Conservation (phyloP, 2,113 vertebrate species). For the Herpetotheres cachinnans region DNA sequence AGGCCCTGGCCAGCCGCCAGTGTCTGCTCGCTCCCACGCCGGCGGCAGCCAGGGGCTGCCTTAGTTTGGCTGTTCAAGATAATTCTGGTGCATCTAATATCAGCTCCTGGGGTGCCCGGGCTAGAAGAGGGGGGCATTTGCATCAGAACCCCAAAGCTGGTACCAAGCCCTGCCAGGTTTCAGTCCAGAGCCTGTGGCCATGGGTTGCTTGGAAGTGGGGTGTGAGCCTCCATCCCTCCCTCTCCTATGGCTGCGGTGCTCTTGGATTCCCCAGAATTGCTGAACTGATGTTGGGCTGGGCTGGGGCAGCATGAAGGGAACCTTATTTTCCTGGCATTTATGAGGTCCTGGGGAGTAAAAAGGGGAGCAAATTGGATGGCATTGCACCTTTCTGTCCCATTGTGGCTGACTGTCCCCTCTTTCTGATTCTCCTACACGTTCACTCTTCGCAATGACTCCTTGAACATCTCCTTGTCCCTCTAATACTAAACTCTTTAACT, state of each 20-base stretch:
- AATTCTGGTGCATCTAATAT: neutral
- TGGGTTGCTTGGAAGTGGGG: neutral
- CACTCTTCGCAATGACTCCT: neutral
- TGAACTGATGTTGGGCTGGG: neutral
- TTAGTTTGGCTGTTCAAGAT: neutral
- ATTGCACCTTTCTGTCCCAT: neutral
- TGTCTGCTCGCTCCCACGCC: rapidly evolving
- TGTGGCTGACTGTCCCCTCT: neutral
- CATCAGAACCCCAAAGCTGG: neutral
- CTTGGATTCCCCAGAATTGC: neutral
- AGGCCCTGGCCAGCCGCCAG: neutral
- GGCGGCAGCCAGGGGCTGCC: rapidly evolving
- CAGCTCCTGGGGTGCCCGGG: neutral
- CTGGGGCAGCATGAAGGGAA: neutral
- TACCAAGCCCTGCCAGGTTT: neutral
- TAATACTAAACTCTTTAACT: neutral
- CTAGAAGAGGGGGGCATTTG: neutral
- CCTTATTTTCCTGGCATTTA: neutral
- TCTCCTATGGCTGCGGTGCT: rapidly evolving
- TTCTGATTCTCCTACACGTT: neutral
- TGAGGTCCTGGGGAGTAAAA: neutral
- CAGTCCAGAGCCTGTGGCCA: neutral
- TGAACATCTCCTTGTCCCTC: neutral
- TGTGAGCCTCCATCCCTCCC: neutral
- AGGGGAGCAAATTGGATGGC: rapidly evolving